These are phyloP conservation scores for Rhynchotus rufescens DNA, from an alignment of 2,797 vertebrate species.

Conservation along the genomic window DNA sequence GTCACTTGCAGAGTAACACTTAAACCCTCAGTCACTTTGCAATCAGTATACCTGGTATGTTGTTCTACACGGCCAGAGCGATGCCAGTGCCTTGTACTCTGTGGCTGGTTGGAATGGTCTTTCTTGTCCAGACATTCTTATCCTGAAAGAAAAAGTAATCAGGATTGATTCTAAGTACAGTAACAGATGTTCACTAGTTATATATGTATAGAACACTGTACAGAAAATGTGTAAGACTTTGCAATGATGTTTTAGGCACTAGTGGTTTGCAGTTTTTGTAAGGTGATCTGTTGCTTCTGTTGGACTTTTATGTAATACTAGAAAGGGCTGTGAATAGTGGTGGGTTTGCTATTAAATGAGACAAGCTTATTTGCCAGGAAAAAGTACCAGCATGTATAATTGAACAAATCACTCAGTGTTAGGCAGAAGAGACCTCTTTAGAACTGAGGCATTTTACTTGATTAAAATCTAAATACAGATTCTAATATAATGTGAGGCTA, in stretches of 20 bases:
- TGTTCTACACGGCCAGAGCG: background rate
- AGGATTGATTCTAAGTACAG: background rate
- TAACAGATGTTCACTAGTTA: background rate
- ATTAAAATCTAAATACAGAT: background rate
- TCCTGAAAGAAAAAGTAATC: slow-evolving; percentile 1
- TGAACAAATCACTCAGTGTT: background rate
- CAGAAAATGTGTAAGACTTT: background rate
- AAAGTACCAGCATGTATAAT: background rate
- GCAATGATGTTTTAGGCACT: background rate
- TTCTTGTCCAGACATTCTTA: background rate
- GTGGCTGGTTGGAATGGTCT: background rate
- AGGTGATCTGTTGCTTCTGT: background rate
- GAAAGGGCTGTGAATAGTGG: background rate
- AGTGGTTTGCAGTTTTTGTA: background rate
- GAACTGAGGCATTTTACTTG: background rate
- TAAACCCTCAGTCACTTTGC: background rate
- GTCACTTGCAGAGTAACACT: background rate
- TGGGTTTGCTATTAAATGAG: background rate
- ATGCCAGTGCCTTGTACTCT: fast-evolving
- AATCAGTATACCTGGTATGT: background rate
- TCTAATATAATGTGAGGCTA: background rate
- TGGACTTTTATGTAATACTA: background rate
- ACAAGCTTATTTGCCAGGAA: background rate
- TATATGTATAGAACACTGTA: background rate
- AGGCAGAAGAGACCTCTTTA: too few species aligned